phyloP scores from a whole-genome alignment of 2,113 vertebrate genomes.

The Sisor rabdophorus region DNA sequence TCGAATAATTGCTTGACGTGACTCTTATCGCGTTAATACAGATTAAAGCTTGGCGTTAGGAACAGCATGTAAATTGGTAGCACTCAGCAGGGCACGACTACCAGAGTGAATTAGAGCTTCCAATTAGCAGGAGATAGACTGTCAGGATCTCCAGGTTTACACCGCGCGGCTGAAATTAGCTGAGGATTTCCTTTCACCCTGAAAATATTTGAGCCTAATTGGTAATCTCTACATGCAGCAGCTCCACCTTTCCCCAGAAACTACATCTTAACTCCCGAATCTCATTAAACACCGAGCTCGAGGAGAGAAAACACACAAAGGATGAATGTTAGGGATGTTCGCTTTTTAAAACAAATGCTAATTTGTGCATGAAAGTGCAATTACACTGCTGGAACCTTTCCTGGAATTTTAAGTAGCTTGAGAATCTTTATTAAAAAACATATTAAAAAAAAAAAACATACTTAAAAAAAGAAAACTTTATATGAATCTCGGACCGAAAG shows the following conservation, averaged over 20 bases:
- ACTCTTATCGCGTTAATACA: not conserved
- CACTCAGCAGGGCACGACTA: not conserved
- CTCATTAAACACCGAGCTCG: not conserved
- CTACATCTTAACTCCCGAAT: not conserved
- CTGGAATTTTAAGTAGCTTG: not conserved
- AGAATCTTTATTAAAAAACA: too few relatives aligned
- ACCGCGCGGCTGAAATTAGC: not conserved
- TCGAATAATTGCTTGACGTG: not conserved
- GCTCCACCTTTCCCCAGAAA: not conserved
- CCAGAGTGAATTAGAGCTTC: not conserved
- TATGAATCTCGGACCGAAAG: too few relatives aligned
- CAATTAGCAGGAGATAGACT: slow-evolving; percentile 10
- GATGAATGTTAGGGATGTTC: not conserved
- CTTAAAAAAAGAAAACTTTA: too few relatives aligned
- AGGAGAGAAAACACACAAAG: not conserved
- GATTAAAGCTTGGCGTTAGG: not conserved
- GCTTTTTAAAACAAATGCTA: not conserved
- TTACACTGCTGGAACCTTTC: not conserved
- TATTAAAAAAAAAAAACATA: too few relatives aligned
- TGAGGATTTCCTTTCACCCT: not conserved
- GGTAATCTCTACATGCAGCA: not conserved
- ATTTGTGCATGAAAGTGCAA: not conserved
- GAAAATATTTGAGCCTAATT: slow-evolving; percentile 1
- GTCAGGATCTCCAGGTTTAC: not conserved
- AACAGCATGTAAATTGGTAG: not conserved